phyloP scores from a whole-genome alignment of 2,888 invertebrate species.

The Dynastes grantii region DNA sequence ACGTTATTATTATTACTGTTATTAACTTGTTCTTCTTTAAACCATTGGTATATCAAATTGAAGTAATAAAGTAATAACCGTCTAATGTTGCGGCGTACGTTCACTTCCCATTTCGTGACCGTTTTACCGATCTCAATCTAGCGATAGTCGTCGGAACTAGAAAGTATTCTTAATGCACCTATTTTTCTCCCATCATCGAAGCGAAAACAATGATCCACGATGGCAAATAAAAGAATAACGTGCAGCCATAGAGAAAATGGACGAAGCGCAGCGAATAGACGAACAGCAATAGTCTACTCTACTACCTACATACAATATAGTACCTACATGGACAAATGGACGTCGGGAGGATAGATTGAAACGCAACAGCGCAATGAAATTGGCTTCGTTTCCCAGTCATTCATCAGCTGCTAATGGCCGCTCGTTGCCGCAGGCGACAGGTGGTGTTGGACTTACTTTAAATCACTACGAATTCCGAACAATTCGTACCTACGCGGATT shows the following conservation, averaged over 20 bases:
- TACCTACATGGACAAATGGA: slow-evolving; percentile 55
- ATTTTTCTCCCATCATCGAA: slow-evolving; percentile 5
- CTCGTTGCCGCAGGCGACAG: slow-evolving; percentile 65
- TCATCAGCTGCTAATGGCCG: slow-evolving; percentile 68
- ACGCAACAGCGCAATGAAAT: slow-evolving; percentile 67
- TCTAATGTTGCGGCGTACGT: not conserved
- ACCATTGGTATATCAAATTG: too few relatives aligned
- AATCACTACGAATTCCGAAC: slow-evolving; percentile 50
- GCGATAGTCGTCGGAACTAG: not conserved
- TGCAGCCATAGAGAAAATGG: slow-evolving; percentile 23
- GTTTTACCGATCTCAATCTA: not conserved
- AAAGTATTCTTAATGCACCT: slow-evolving; percentile 5
- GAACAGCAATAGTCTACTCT: slow-evolving; percentile 24
- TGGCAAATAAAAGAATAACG: slow-evolving; percentile 20
- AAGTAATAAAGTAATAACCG: too few relatives aligned
- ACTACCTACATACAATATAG: slow-evolving; percentile 11
- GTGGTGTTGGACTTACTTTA: slow-evolving; percentile 59
- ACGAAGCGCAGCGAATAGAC: not conserved
- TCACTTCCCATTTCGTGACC: not conserved
- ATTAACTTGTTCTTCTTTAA: too few relatives aligned
- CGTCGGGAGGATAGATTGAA: slow-evolving; percentile 59
- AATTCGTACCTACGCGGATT: slow-evolving; percentile 50
- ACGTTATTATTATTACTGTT: too few relatives aligned
- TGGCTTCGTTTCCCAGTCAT: slow-evolving; percentile 68
- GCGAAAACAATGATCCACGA: not conserved